Conservation (phyloP, 2,888 invertebrate genomes). For the Nephrocerus scutellatus region DNA sequence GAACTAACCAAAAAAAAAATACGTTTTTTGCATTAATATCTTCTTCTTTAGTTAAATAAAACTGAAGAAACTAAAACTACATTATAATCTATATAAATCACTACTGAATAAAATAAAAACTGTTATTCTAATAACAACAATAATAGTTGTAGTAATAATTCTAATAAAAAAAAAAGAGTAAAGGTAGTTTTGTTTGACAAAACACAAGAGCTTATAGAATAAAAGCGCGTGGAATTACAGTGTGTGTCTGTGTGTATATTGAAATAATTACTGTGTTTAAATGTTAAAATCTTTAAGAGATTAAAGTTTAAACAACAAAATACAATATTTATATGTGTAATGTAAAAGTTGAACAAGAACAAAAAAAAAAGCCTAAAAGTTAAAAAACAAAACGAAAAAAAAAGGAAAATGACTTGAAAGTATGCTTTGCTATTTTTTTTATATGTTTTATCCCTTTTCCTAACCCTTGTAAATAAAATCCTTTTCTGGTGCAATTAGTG, state of each 20-base stretch:
- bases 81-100: too few relatives aligned
- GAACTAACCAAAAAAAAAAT: too few relatives aligned
- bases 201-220: slow-evolving; percentile 25
- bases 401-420: slow-evolving; percentile 3
- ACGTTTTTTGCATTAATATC: too few relatives aligned
- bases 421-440: slow-evolving; percentile 2
- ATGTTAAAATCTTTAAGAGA: neutral
- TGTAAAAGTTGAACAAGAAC: slow-evolving; percentile 24
- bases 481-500: neutral
- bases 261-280: too few relatives aligned
- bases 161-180: slow-evolving; percentile 54
- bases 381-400: slow-evolving; percentile 3
- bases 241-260: slow-evolving; percentile 9
- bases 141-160: too few relatives aligned
- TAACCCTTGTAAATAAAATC: slow-evolving; percentile 6
- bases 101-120: too few relatives aligned
- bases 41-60: too few relatives aligned
- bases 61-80: too few relatives aligned
- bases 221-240: slow-evolving; percentile 23
- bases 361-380: slow-evolving; percentile 23
- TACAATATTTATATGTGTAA: slow-evolving; percentile 15
- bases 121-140: too few relatives aligned
- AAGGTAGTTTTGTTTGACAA: slow-evolving; percentile 28
- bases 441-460: slow-evolving; percentile 3
- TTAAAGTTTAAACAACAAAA: slow-evolving; percentile 7